A percentile compares a stretch with the other conserved stretches of the same genome.
Evolutionary conservation across 2,113 vertebrate species (phyloP).

Genomic region (Nansenia antarctica): DNA sequence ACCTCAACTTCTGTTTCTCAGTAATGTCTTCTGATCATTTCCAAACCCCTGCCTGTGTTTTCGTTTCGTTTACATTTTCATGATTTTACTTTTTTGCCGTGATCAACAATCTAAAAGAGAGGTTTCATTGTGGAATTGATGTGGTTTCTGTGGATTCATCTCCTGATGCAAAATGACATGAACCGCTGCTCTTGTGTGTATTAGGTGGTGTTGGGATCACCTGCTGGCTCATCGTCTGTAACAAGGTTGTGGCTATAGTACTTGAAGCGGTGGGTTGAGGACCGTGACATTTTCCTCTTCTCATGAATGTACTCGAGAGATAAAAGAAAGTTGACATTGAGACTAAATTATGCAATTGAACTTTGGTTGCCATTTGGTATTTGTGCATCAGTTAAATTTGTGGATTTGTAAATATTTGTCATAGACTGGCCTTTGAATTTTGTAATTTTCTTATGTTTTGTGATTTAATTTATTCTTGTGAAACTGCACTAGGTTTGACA

Average conservation of each 20-base stretch:
- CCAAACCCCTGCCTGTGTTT: background rate
- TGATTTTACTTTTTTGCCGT: background rate
- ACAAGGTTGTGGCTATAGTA: conserved; percentile 83
- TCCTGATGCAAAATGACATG: background rate
- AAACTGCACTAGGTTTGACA: background rate
- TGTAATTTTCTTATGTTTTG: background rate
- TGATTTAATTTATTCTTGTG: background rate
- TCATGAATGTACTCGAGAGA: background rate
- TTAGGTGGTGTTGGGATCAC: conserved; percentile 84
- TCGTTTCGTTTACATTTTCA: background rate
- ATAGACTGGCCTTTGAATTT: background rate
- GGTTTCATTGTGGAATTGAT: background rate
- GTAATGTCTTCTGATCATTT: background rate
- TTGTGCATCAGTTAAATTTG: background rate
- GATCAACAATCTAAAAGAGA: background rate
- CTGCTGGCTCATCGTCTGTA: conserved; percentile 86
- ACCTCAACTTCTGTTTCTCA: background rate
- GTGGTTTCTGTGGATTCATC: background rate
- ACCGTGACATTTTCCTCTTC: background rate
- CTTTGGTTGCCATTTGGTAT: background rate
- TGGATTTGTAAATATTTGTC: background rate
- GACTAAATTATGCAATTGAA: background rate
- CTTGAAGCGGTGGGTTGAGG: conserved; percentile 81
- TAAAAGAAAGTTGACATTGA: background rate
- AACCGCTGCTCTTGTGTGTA: conserved; percentile 34